A percentile compares a stretch with the other conserved stretches of the same genome.
Conservation (phyloP, 30 jellyfish, hydroid and myxozoan genomes). For the Cassiopea xamachana region DNA sequence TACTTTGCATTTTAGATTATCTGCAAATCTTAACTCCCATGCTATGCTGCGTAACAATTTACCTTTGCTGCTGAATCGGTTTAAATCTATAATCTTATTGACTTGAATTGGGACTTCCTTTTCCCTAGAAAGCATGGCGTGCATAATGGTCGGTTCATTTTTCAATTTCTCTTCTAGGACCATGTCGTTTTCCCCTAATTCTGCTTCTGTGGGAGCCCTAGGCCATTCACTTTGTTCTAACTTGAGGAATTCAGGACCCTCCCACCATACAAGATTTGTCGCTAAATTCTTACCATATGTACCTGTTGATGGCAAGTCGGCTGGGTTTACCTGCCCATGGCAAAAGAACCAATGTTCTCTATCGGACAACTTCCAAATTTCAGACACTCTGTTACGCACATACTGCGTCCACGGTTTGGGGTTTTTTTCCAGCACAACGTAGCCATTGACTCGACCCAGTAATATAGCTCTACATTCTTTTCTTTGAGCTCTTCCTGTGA, state of each 20-base stretch:
- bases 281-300: slow-evolving; percentile 16
- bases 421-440: slow-evolving; percentile 53
- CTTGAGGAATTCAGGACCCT: slow-evolving; percentile 44
- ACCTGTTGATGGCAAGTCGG: slow-evolving; percentile 57
- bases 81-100: slow-evolving; percentile 14
- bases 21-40: slow-evolving; percentile 28
- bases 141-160: slow-evolving; percentile 36
- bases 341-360: slow-evolving; percentile 22
- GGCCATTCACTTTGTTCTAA: slow-evolving; percentile 39
- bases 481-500: slow-evolving; percentile 44
- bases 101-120: slow-evolving; percentile 8
- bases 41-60: slow-evolving; percentile 51
- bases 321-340: slow-evolving; percentile 22
- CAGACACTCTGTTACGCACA: slow-evolving; percentile 52
- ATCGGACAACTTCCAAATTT: slow-evolving; percentile 22
- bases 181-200: slow-evolving; percentile 14
- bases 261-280: slow-evolving; percentile 41
- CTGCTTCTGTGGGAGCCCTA: slow-evolving; percentile 36
- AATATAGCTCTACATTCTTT: slow-evolving; percentile 11
- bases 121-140: slow-evolving; percentile 23
- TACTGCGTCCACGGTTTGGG: slow-evolving; percentile 64
- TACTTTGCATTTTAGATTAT: slow-evolving; percentile 18
- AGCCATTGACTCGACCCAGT: slow-evolving; percentile 64
- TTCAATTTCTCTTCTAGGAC: slow-evolving; percentile 44
- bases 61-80: slow-evolving; percentile 40